phyloP scores from a whole-genome alignment of 2,113 vertebrate species.

The Verasper variegatus region DNA sequence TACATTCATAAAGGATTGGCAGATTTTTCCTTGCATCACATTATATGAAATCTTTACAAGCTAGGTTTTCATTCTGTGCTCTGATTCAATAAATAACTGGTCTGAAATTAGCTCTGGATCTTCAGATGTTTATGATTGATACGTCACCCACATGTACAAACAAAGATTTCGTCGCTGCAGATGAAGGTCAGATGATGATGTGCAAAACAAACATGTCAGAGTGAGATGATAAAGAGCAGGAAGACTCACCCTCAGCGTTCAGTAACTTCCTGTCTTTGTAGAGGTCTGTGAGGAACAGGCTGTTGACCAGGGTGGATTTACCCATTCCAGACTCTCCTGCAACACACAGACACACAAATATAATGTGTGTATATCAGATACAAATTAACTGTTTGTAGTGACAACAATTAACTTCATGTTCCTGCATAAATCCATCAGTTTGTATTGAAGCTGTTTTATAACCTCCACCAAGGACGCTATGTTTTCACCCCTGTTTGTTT shows the following conservation, averaged over 20 bases:
- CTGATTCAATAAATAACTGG: too few relatives aligned
- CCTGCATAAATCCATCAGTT: too few relatives aligned
- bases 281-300: constrained; percentile 97
- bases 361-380: background rate
- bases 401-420: too few relatives aligned
- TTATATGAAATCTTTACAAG: background rate
- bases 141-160: too few relatives aligned
- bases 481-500: too few relatives aligned
- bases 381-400: too few relatives aligned
- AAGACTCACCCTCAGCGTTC: constrained; percentile 92
- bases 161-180: background rate
- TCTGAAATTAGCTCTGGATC: too few relatives aligned
- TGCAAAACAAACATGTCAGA: background rate
- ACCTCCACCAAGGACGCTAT: too few relatives aligned
- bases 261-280: constrained; percentile 98
- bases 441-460: too few relatives aligned
- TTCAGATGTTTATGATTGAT: too few relatives aligned
- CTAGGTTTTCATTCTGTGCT: background rate
- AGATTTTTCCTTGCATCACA: too few relatives aligned
- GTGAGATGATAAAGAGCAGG: background rate
- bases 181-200: background rate
- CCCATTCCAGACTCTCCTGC: constrained; percentile 98
- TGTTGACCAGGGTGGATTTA: constrained; percentile 98
- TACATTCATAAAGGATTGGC: too few relatives aligned
- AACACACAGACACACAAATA: constrained; percentile 34